phyloP scores from a whole-genome alignment of 1,140 invertebrate genomes.

The Sitophilus oryzae region DNA sequence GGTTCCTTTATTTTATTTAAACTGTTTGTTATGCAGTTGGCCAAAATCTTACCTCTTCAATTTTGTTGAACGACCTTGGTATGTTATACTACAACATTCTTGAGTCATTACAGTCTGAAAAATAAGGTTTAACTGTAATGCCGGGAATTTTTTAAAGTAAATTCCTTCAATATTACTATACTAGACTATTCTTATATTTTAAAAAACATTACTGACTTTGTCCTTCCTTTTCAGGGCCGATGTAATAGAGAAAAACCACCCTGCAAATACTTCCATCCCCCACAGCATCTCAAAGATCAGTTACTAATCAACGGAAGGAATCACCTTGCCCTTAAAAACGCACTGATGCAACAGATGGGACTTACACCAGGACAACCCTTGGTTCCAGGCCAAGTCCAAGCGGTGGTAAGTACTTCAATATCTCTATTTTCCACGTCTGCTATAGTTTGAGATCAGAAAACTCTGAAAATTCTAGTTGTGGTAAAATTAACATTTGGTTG shows the following conservation, averaged over 20 bases:
- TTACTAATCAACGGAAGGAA: slow-evolving; percentile 98
- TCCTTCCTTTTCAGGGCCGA: slow-evolving; percentile 78
- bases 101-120: no score
- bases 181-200: no score
- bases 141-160: no score
- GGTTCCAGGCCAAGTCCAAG: slow-evolving; percentile 82
- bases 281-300: slow-evolving; percentile 99
- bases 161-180: no score
- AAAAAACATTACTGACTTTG: no score
- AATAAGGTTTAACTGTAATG: no score
- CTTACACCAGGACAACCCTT: slow-evolving; percentile 79
- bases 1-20: no score
- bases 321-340: slow-evolving; percentile 96
- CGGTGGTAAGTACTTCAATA: slow-evolving; percentile 81
- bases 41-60: no score
- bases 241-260: slow-evolving; percentile 99
- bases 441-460: neutral
- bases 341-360: slow-evolving; percentile 93
- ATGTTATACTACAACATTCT: no score
- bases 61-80: no score
- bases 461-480: neutral
- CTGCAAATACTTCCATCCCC: slow-evolving; percentile 99
- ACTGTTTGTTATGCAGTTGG: no score
- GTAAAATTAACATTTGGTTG: no score
- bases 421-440: neutral